These are phyloP conservation scores for Theretra japonica DNA, from an alignment of 2,888 invertebrate species.

Conservation along the genomic window DNA sequence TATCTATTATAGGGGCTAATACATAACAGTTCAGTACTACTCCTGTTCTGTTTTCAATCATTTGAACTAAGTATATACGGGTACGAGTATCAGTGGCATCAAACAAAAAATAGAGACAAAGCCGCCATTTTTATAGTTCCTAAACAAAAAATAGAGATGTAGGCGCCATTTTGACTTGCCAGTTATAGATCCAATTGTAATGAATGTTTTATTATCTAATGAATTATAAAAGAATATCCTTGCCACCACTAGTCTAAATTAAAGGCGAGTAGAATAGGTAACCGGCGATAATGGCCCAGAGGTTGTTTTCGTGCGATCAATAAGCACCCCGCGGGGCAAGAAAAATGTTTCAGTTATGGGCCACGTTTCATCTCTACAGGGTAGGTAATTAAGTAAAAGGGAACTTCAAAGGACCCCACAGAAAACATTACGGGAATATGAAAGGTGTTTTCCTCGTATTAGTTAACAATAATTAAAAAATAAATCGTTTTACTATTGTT, in stretches of 20 bases:
- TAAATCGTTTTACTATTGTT: slow-evolving; percentile 34
- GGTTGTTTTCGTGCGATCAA: slow-evolving; percentile 58
- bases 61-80: no score
- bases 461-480: slow-evolving; percentile 44
- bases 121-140: no score
- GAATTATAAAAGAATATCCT: no score
- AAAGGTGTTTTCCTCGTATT: slow-evolving; percentile 41
- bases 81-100: no score
- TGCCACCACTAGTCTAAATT: not conserved
- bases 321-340: slow-evolving; percentile 54
- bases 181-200: no score
- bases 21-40: no score
- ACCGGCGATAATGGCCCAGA: slow-evolving; percentile 45
- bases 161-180: no score
- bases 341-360: slow-evolving; percentile 59
- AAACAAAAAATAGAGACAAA: no score
- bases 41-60: no score
- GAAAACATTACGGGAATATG: slow-evolving; percentile 52
- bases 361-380: slow-evolving; percentile 55
- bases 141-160: no score
- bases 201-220: no score
- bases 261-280: not conserved
- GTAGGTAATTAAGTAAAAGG: slow-evolving; percentile 66
- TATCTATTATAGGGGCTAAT: not conserved
- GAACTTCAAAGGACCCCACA: slow-evolving; percentile 61